Base-by-base conservation (phyloP, 2,113 vertebrate genomes). In the Spilogale gracilis region DNA sequence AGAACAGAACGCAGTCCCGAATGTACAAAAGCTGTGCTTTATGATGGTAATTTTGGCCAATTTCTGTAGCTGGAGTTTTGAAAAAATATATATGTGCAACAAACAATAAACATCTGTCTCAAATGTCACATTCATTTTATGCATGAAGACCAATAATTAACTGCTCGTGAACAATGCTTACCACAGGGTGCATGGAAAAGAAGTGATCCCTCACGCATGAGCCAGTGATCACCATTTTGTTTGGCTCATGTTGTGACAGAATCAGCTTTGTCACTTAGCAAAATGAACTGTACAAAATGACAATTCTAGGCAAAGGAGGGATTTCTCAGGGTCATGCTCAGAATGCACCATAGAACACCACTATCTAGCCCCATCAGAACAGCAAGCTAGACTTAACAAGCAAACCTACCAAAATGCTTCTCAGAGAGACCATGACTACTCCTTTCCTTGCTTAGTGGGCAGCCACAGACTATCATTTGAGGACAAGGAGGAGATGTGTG, bases 31-130 rank as follows among this genome's bases (percentile, higher is more conserved):
- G 80, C 63, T 56, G 23, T 43, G 60, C 92, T 96, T 98, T 97
- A 65, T 97, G 65, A 97, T 93, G 87, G 48, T 97, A 97, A 97
- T 98, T 97, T 85, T 23, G 45, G 89, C 85, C 91, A 94, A 97
- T 97, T 97, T 97, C 93, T 81, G 90, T 69, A 93, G 83, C 97
- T 98, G 74, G 81, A 96, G 92, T 95, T 97, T 97, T 78, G 79
- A 88, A 92, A 80, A 83, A 76, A 67, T 11, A 63, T 32, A 79
- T 67, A 94, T 93, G 90, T 91, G 91, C 92, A 98, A 90, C 91
- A 94, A 96, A 96, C 94, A 98, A 95, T 97, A 97, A 98, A 97
- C 94, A 97, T 97, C 95, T 97, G 94, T 96, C 87, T 97, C 96
- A 88, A 97, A 96, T 96, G 93, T 96, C 96, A 97, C 89, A 43